Evolutionary conservation across 1,140 invertebrate genomes (phyloP).

Genomic region (Drosophila rufa): DNA sequence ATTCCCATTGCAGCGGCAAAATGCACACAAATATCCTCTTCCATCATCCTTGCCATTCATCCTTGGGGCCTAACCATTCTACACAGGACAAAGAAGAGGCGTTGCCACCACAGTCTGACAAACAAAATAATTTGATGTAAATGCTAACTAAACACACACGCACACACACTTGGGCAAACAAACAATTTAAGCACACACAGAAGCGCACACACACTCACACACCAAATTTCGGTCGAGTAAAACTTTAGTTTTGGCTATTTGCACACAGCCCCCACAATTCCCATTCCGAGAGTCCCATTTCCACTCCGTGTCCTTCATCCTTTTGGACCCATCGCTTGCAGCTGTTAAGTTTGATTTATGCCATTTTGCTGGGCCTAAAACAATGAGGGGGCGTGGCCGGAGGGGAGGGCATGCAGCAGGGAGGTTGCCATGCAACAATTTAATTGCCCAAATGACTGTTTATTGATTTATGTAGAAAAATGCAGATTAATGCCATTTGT

Average conservation of each 20-base stretch:
- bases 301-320: slow-evolving; percentile 36
- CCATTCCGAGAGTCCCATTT: slow-evolving; percentile 19
- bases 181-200: slow-evolving; percentile 36
- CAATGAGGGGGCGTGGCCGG: slow-evolving; percentile 41
- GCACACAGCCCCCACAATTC: slow-evolving; percentile 24
- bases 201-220: slow-evolving; percentile 9
- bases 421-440: slow-evolving; percentile 68
- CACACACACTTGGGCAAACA: slow-evolving; percentile 32
- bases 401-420: neutral
- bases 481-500: slow-evolving; percentile 67
- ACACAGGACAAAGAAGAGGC: slow-evolving; percentile 42
- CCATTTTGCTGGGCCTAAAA: slow-evolving; percentile 48
- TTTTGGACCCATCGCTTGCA: slow-evolving; percentile 46
- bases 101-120: slow-evolving; percentile 54
- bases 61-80: slow-evolving; percentile 12
- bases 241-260: slow-evolving; percentile 54
- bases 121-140: slow-evolving; percentile 70
- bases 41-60: slow-evolving; percentile 13
- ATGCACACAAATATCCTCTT: slow-evolving; percentile 33
- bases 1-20: slow-evolving; percentile 32
- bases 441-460: slow-evolving; percentile 72
- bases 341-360: slow-evolving; percentile 75
- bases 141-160: slow-evolving; percentile 58
- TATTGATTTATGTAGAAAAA: slow-evolving; percentile 73
- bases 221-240: slow-evolving; percentile 41